Percentiles rank a stretch among this genome's conserved stretches.
Conservation (phyloP, 92 coral and sea anemone species). For the Epizoanthus ramosus region DNA sequence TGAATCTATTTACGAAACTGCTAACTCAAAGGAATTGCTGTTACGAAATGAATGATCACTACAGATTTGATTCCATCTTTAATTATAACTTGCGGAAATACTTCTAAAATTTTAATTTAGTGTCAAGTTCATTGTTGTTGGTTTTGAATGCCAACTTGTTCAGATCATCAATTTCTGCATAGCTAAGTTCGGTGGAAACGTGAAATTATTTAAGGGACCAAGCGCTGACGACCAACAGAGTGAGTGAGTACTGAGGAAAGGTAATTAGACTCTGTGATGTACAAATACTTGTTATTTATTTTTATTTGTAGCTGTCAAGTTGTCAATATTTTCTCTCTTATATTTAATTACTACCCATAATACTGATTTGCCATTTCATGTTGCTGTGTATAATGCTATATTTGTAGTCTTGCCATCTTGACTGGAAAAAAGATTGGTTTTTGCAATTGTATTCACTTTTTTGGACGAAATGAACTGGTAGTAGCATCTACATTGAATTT, state of each 20-base stretch:
- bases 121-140: neutral
- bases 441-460: too few relatives aligned
- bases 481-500: too few relatives aligned
- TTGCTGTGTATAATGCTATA: neutral
- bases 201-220: neutral
- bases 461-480: too few relatives aligned
- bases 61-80: neutral
- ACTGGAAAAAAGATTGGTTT: too few relatives aligned
- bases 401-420: neutral
- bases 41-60: neutral
- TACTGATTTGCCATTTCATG: neutral
- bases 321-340: slow-evolving; percentile 6
- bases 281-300: neutral
- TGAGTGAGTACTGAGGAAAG: neutral
- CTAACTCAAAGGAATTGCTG: neutral
- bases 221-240: too few relatives aligned
- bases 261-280: neutral
- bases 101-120: slow-evolving; percentile 4
- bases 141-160: neutral
- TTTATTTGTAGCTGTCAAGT: neutral
- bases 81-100: neutral
- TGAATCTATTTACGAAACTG: neutral
- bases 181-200: neutral
- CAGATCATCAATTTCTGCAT: neutral
- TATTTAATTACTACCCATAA: neutral